phyloP scores from a whole-genome alignment of 2,113 vertebrate genomes.

The Perccottus glenii region DNA sequence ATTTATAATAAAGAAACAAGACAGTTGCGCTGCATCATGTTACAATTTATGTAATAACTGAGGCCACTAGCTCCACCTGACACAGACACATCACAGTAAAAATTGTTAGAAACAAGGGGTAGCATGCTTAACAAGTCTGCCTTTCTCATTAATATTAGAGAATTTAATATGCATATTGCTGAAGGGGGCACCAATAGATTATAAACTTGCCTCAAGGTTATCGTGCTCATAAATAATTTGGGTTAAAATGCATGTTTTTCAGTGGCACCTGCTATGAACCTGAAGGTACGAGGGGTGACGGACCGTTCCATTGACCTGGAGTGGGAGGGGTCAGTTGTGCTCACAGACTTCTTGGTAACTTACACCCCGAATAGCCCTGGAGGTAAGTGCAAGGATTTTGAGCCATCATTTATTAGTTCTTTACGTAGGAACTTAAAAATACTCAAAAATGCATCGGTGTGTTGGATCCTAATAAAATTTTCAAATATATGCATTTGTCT shows the following conservation, averaged over 20 bases:
- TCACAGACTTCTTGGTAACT: constrained; percentile 90
- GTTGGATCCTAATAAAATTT: not conserved
- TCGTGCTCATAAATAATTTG: not conserved
- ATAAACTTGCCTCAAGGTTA: not conserved
- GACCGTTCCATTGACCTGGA: constrained; percentile 88
- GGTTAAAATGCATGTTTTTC: constrained; percentile 20
- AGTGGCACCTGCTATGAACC: constrained; percentile 90
- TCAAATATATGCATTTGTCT: not conserved
- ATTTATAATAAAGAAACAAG: too few relatives aligned
- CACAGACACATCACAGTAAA: too few relatives aligned
- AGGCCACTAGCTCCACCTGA: too few relatives aligned
- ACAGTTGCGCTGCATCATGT: too few relatives aligned
- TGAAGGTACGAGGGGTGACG: constrained; percentile 85
- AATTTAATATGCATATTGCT: constrained; percentile 4
- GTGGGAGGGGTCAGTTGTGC: constrained; percentile 87
- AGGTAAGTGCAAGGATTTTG: constrained; percentile 55
- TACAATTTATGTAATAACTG: too few relatives aligned
- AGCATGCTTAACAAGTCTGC: not conserved
- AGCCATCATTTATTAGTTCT: not conserved
- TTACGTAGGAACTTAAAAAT: too few relatives aligned
- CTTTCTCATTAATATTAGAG: not conserved
- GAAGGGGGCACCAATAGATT: not conserved
- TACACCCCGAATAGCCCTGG: constrained; percentile 84
- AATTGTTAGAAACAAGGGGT: not conserved
- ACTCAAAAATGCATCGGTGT: not conserved